These are phyloP conservation scores for Nemopilema nomurai DNA, from an alignment of 30 jellyfish, hydroid and myxozoan species.

Conservation along the genomic window DNA sequence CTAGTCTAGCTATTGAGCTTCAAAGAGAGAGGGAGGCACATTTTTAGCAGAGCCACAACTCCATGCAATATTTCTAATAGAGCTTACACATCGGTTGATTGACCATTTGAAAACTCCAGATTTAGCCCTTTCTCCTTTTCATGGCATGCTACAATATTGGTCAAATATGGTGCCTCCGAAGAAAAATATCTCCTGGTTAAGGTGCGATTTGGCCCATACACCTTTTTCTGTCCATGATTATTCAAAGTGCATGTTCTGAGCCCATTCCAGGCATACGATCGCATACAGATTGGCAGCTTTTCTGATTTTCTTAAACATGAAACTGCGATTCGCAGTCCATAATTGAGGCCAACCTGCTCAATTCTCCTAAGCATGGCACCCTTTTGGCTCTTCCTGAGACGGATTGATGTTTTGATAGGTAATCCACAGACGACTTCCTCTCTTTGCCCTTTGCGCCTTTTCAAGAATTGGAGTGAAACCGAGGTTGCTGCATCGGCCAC, in stretches of 20 bases:
- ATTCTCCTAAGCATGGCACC: too few relatives aligned
- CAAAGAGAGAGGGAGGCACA: too few relatives aligned
- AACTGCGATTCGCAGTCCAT: too few relatives aligned
- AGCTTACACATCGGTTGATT: neutral
- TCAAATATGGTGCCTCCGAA: neutral
- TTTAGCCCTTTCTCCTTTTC: neutral
- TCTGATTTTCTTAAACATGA: too few relatives aligned
- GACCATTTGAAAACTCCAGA: slow-evolving; percentile 3
- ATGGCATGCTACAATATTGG: neutral
- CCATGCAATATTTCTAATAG: too few relatives aligned
- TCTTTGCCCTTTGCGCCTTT: neutral
- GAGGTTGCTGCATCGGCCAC: neutral
- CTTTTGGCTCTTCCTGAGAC: too few relatives aligned
- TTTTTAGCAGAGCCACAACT: too few relatives aligned
- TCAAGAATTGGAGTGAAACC: neutral
- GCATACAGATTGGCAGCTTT: neutral
- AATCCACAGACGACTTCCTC: neutral
- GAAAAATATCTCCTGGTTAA: neutral
- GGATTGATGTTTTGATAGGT: too few relatives aligned
- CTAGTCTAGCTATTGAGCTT: too few relatives aligned
- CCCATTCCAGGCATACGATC: neutral
- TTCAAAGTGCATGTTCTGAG: neutral
- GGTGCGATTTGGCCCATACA: neutral
- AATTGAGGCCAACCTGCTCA: too few relatives aligned
- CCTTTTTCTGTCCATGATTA: neutral